phyloP scores from a whole-genome alignment of 2,113 vertebrate species.

The Sigmodon hispidus region DNA sequence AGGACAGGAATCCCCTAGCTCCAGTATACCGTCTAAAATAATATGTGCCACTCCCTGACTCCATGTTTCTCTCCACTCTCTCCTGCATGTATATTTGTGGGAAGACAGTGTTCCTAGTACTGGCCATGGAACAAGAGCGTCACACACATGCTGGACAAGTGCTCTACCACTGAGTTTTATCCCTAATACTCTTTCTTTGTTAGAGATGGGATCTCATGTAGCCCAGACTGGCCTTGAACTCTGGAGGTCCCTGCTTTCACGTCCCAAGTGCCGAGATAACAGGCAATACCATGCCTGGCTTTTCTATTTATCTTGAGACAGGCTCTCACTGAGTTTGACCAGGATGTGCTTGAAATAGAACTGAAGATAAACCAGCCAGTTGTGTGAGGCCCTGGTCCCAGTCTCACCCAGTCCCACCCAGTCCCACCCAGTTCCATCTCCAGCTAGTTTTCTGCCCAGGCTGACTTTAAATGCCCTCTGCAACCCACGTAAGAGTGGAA shows the following conservation, averaged over 20 bases:
- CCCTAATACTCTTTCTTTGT: background rate
- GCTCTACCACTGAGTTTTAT: background rate
- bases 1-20: constrained; percentile 79
- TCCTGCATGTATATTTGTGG: background rate
- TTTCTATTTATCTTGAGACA: background rate
- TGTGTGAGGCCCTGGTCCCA: background rate
- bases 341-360: background rate
- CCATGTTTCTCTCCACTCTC: background rate
- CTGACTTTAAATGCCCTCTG: background rate
- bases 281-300: background rate
- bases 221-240: background rate
- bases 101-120: background rate
- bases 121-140: background rate
- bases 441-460: background rate
- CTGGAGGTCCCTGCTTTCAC: background rate
- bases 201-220: background rate
- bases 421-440: background rate
- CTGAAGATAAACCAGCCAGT: background rate
- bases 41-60: background rate
- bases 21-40: background rate
- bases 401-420: too few relatives aligned
- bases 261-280: background rate
- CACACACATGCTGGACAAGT: background rate
- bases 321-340: background rate
- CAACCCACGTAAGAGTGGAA: background rate